Evolutionary conservation across 2,888 invertebrate species (phyloP), one percentile per base, ranked within the genome.

Genomic region (Amorpha juglandis): DNA sequence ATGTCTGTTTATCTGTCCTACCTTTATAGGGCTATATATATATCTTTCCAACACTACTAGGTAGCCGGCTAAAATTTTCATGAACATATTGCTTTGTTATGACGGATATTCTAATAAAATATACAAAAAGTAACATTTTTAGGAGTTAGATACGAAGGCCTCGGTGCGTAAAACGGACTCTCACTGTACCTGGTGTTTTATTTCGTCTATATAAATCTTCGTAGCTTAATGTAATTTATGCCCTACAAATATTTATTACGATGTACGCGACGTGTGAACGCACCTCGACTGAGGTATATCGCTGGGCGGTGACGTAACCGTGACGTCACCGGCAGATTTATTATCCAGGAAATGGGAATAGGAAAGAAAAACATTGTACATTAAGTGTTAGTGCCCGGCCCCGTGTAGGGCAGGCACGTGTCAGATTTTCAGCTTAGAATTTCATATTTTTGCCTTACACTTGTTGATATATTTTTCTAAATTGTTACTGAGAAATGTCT

Each of bases 271-370:
- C 38, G 38, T 58, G 19, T 42, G 19, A 58, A 58, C 58, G 58
- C 58, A 58, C 58, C 58, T 58, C 38, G 11, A 7, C 38, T 58
- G 42, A 38, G 42, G 38, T 58, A 27, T 14, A 52, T 33, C 21
- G 51, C 27, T 3, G 58, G 58, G 42, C 42, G 58, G 58, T 42
- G 58, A 55, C 38, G 55, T 55, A 55, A 9, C 50, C 50, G 63
- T 63, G 63, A 63, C 63, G 63, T 63, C 63, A 63, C 51, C 19
- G 11, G 16, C 14, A 63, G 63, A 63, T 63, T 63, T 50, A 63
- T 63, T 38, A 12, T 51, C 38, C 48, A 35, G 51, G 51, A 63
- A 63, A 63, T 50, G 63, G 62, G 48, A 14, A 63, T n/a, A 63
- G 33, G 63, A 63, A 63, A 63, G 63, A 19, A 58, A 58, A 58